A percentile compares a stretch with the other conserved stretches of the same genome.
These are phyloP conservation scores for Eristalis intricaria DNA, from an alignment of 2,888 invertebrate species.

Conservation along the genomic window DNA sequence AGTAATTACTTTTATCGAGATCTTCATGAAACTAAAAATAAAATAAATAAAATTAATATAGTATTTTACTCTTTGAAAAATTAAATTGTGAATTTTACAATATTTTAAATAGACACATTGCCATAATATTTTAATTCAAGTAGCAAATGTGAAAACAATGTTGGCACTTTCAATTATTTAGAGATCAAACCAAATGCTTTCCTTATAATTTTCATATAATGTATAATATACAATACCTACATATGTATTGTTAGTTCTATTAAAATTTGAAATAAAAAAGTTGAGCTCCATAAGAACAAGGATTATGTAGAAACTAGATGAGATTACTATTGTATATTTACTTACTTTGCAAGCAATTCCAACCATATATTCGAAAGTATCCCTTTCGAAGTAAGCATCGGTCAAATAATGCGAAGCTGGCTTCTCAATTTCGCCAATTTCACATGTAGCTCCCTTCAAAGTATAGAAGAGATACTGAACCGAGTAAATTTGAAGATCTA, in stretches of 20 bases:
- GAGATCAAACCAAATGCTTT: too few relatives aligned
- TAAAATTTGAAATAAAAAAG: too few relatives aligned
- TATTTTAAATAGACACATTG: background rate
- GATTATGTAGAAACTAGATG: too few relatives aligned
- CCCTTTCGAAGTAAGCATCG: slow-evolving; percentile 76
- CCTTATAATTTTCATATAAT: too few relatives aligned
- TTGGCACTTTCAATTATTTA: too few relatives aligned
- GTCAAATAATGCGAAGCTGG: slow-evolving; percentile 74
- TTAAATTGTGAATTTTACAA: background rate
- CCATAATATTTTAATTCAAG: too few relatives aligned
- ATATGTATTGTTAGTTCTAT: too few relatives aligned
- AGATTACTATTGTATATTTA: slow-evolving; percentile 21
- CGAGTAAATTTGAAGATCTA: slow-evolving; percentile 75
- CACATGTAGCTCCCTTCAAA: slow-evolving; percentile 76
- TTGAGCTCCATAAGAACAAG: too few relatives aligned
- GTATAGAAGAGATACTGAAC: slow-evolving; percentile 77
- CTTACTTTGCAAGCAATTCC: slow-evolving; percentile 79
- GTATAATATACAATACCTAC: too few relatives aligned
- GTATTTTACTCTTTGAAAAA: background rate
- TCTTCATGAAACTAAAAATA: slow-evolving; percentile 80
- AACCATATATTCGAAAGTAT: slow-evolving; percentile 77
- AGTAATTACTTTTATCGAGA: slow-evolving; percentile 78
- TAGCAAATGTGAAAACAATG: too few relatives aligned
- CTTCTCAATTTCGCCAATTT: slow-evolving; percentile 74
- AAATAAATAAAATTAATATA: slow-evolving; percentile 9